These are phyloP conservation scores for Hydropsyche betteni DNA, from an alignment of 2,888 invertebrate species.

Conservation along the genomic window DNA sequence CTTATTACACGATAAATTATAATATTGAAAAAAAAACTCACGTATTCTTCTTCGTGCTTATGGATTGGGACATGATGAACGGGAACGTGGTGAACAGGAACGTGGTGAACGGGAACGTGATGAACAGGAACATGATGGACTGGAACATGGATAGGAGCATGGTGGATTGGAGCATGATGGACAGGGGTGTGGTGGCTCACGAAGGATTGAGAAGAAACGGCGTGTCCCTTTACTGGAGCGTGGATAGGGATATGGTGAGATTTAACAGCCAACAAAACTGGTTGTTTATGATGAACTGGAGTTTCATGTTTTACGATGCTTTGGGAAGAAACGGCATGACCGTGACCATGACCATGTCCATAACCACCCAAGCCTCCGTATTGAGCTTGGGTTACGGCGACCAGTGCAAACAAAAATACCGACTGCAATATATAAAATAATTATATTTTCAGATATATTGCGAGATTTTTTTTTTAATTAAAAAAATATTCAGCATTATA, in stretches of 20 bases:
- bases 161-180: conserved; percentile 58
- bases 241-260: conserved; percentile 52
- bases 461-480: no score
- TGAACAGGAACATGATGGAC: conserved; percentile 55
- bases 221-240: conserved; percentile 39
- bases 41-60: conserved; percentile 41
- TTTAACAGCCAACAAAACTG: conserved; percentile 49
- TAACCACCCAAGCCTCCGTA: conserved; percentile 38
- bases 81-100: no score
- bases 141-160: conserved; percentile 50
- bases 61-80: conserved; percentile 23
- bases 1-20: no score
- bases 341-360: conserved; percentile 54
- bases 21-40: not conserved
- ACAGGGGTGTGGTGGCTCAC: conserved; percentile 51
- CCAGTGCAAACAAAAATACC: conserved; percentile 39
- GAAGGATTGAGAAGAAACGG: conserved; percentile 47
- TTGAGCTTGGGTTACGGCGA: conserved; percentile 41
- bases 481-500: no score
- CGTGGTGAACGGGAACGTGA: conserved; percentile 31
- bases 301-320: conserved; percentile 57
- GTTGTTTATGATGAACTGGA: conserved; percentile 25
- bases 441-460: not conserved
- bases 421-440: conserved; percentile 36
- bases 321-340: conserved; percentile 63